These are phyloP conservation scores for Apostichopus californicus DNA, from an alignment of 35 echinoderm and acorn worm genomes.

Conservation along the genomic window DNA sequence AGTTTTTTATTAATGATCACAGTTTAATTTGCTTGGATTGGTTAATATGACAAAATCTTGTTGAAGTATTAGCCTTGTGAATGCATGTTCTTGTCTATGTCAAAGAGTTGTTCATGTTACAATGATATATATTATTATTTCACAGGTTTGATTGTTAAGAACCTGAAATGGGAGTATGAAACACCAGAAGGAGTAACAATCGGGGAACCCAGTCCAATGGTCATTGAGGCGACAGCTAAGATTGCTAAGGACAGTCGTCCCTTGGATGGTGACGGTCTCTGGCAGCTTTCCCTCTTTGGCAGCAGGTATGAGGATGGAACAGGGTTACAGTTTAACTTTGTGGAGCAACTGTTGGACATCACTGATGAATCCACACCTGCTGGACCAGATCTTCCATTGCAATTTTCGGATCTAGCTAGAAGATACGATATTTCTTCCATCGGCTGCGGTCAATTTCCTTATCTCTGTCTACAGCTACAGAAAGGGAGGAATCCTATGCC, in stretches of 20 bases:
- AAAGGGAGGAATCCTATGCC: constrained; percentile 59
- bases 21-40: too few species aligned
- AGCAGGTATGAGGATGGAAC: constrained; percentile 68
- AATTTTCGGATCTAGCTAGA: constrained; percentile 20
- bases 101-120: too few species aligned
- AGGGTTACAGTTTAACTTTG: constrained; percentile 56
- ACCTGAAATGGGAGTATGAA: constrained; percentile 53
- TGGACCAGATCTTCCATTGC: constrained; percentile 25
- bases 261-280: constrained; percentile 70
- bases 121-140: not conserved
- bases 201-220: constrained; percentile 46
- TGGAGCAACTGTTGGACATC: constrained; percentile 53
- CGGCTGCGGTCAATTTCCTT: constrained; percentile 66
- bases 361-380: constrained; percentile 34
- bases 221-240: constrained; percentile 59
- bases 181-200: constrained; percentile 66
- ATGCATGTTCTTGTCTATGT: too few species aligned
- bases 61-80: too few species aligned
- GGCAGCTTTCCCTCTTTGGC: constrained; percentile 74
- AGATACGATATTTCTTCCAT: constrained; percentile 61
- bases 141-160: constrained; percentile 57
- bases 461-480: constrained; percentile 71
- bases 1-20: too few species aligned
- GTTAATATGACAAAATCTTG: too few species aligned
- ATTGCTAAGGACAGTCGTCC: constrained; percentile 54